Conservation (phyloP, 2,797 vertebrate species). For the Loris lydekkerianus region DNA sequence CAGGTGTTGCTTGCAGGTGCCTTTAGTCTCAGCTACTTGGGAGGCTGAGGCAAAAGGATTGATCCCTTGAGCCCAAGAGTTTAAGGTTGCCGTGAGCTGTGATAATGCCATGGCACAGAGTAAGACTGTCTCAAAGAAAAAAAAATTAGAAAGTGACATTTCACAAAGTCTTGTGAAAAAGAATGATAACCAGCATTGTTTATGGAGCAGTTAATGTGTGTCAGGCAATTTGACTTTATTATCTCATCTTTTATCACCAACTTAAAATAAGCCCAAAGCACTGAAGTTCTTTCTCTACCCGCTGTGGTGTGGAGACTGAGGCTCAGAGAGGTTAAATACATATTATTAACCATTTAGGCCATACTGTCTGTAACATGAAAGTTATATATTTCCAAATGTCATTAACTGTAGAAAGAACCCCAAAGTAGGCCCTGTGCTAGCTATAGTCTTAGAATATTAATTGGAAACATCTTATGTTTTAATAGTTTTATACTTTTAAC, state of each 20-base stretch:
- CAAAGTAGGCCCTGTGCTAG: not conserved
- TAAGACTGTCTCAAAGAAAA: no score
- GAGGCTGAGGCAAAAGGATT: no score
- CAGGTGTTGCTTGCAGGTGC: no score
- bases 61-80: no score
- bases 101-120: no score
- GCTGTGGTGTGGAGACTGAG: not conserved
- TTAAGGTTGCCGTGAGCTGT: no score
- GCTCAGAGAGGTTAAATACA: not conserved
- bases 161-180: not conserved
- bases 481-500: constrained; percentile 23
- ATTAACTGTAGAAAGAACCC: not conserved
- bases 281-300: not conserved
- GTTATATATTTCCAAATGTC: not conserved
- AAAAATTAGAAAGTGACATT: not conserved
- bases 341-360: not conserved
- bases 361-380: not conserved
- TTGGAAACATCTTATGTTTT: not conserved
- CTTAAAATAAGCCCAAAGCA: not conserved
- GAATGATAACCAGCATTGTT: not conserved
- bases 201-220: not conserved
- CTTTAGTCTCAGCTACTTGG: no score
- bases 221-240: constrained; percentile 24
- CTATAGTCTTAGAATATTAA: constrained; percentile 44
- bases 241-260: not conserved